Evolutionary conservation across 2,888 invertebrate species (phyloP), one percentile per base, ranked within the genome.

Genomic region (Blastobasis adustella): DNA sequence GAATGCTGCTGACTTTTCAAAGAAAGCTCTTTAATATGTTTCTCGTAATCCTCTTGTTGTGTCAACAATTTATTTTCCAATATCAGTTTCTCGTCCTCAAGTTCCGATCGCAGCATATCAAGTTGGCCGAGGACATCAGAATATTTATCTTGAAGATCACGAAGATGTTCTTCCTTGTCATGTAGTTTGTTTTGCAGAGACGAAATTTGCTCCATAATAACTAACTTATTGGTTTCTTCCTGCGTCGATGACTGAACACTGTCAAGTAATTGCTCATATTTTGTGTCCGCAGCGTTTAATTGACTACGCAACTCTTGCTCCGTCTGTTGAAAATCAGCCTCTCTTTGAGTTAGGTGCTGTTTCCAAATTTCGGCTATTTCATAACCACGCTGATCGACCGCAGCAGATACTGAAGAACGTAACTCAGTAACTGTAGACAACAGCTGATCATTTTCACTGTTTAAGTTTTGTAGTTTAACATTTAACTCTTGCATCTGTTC

Each of bases 331-430:
- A 92, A 92, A 61, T 92, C 93, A 7, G 76, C 80, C 80, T 93
- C 93, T 45, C 91, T 89, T 60, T 90, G 87, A n/a, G 90, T 84
- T 53, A 93, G 71, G 73, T 93, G 93, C 58, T 91, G 86, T 65
- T 93, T 92, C 93, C 93, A 93, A 65, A 92, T 85, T 75, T 91
- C 91, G 7, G 93, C 93, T 53, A 93, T 90, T 79, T 93, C 92
- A 62, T 87, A 87, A 50, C 93, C 93, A 59, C 92, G 86, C 71
- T 93, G 92, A 66, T 93, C 93, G 38, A 93, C 89, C 53, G 91
- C 86, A 54, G 84, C 79, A 44, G 91, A 78, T 44, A 89, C 68
- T 5, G 87, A 83, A 7, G 82, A 82, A 37, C 84, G 81, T 51
- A 89, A 66, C 60, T 89, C 89, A 10, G 88, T 73, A 10, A 89